Conservation (phyloP, 2,888 invertebrate genomes). For the Pimpla rufipes region DNA sequence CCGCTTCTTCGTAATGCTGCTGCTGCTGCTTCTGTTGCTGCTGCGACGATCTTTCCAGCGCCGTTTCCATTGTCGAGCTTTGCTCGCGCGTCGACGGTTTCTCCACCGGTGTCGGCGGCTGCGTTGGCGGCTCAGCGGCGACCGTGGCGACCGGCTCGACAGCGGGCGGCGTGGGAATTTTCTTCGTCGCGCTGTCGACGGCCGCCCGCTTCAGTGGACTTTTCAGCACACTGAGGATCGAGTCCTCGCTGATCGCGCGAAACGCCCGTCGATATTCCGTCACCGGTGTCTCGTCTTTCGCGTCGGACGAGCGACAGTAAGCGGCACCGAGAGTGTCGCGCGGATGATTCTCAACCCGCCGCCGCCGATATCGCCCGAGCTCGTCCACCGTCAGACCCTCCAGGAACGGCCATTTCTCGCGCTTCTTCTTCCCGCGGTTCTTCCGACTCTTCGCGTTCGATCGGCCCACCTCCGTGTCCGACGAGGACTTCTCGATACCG, state of each 20-base stretch:
- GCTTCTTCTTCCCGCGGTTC: slow-evolving; percentile 67
- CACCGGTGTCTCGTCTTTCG: slow-evolving; percentile 66
- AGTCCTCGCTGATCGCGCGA: slow-evolving; percentile 78
- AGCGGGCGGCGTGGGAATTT: too few species aligned
- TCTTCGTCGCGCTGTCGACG: too few species aligned
- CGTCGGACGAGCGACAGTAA: slow-evolving; percentile 46
- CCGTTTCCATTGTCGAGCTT: slow-evolving; percentile 75
- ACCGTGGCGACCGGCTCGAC: neutral
- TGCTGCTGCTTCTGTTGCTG: too few species aligned
- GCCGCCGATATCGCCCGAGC: slow-evolving; percentile 86
- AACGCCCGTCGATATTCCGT: slow-evolving; percentile 82
- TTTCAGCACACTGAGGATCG: slow-evolving; percentile 72
- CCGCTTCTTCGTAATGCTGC: slow-evolving; percentile 53
- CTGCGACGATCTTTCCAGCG: slow-evolving; percentile 71
- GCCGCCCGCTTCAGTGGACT: slow-evolving; percentile 54
- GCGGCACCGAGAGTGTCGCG: slow-evolving; percentile 79
- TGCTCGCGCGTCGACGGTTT: slow-evolving; percentile 51
- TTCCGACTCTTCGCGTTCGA: slow-evolving; percentile 71
- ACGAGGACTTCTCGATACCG: slow-evolving; percentile 80
- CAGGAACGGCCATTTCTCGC: slow-evolving; percentile 83
- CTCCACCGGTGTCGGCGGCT: neutral
- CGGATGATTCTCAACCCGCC: slow-evolving; percentile 84
- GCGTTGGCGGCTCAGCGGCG: neutral
- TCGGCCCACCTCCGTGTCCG: slow-evolving; percentile 83
- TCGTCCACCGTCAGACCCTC: slow-evolving; percentile 87